Evolutionary conservation across 1,140 invertebrate species (phyloP).

Genomic region (Temnothorax nylanderi): DNA sequence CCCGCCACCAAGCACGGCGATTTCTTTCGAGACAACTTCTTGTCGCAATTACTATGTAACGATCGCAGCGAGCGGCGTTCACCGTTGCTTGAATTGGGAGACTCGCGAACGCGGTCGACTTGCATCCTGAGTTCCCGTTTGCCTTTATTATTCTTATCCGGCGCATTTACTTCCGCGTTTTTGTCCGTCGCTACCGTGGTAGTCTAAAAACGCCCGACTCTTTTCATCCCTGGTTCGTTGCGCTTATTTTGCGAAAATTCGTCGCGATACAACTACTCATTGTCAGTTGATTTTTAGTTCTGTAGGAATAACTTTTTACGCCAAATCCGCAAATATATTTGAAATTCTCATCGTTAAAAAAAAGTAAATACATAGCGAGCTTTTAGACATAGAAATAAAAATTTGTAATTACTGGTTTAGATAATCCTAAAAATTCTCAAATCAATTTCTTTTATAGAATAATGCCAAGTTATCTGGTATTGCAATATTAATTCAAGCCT

Average conservation of each 20-base stretch:
- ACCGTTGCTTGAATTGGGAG: constrained; percentile 44
- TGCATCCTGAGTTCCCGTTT: background rate
- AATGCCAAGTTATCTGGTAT: background rate
- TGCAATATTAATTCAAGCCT: background rate
- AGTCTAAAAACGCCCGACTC: background rate
- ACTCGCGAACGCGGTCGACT: constrained; percentile 19
- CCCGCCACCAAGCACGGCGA: constrained; percentile 27
- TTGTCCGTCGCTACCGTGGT: background rate
- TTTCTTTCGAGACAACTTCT: constrained; percentile 41
- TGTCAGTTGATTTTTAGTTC: background rate
- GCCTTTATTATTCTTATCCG: constrained; percentile 28
- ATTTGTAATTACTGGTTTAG: background rate
- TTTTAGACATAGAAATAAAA: background rate
- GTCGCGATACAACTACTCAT: background rate
- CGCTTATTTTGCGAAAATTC: background rate
- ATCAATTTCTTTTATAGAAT: background rate
- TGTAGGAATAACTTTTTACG: background rate
- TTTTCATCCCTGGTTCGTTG: background rate
- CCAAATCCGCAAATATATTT: background rate
- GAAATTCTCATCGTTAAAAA: background rate
- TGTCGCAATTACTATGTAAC: constrained; percentile 22
- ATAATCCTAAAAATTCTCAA: background rate
- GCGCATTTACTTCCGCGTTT: constrained; percentile 15
- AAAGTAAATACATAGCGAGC: background rate
- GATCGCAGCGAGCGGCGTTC: constrained; percentile 19